Evolutionary conservation across 2,888 invertebrate genomes (phyloP), one percentile per base, ranked within the genome.

Genomic region (Kryphioiulus occultus): DNA sequence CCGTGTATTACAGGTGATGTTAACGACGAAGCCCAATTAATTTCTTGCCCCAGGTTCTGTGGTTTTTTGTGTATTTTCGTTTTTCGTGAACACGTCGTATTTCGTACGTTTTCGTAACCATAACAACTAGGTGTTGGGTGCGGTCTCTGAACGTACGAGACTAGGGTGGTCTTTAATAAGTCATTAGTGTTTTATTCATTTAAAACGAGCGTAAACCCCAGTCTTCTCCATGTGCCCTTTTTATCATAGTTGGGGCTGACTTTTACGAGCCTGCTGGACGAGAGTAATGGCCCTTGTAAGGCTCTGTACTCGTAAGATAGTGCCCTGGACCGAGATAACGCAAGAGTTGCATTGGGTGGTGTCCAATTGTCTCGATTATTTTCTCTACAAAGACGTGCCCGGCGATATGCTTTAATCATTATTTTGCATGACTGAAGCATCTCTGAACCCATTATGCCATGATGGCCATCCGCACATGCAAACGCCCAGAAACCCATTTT

Each of bases 231-330:
- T 68, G 59, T 68, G 59, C 12, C 22, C 78, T 78, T 78, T 78
- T 78, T 78, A 78, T 78, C 78, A 26, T 22, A 30, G 78, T 30
- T n/a, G 22, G 22, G 78, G 10, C 78, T 78, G 78, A 15, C 12
- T 78, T 78, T 78, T 78, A 78, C 78, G 78, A 78, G 78, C 78
- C 30, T 78, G 78, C 30, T 78, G 78, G 78, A 78, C 78, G 26
- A 22, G 30, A 15, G 30, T 78, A 78, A 78, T 78, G 78, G 30
- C 78, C 78, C 26, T 30, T 78, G 30, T 78, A 78, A 78, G 78
- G 78, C 30, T 78, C 30, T 30, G 78, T 78, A 78, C 78, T 78
- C 30, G 30, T 15, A 30, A 30, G 78, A 78, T 78, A 30, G 78
- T 30, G 78, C 30, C 26, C 4, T 12, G 10, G 78, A 78, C 78